Base-by-base conservation (phyloP, 2,113 vertebrate species). In the Aviceda subcristata region DNA sequence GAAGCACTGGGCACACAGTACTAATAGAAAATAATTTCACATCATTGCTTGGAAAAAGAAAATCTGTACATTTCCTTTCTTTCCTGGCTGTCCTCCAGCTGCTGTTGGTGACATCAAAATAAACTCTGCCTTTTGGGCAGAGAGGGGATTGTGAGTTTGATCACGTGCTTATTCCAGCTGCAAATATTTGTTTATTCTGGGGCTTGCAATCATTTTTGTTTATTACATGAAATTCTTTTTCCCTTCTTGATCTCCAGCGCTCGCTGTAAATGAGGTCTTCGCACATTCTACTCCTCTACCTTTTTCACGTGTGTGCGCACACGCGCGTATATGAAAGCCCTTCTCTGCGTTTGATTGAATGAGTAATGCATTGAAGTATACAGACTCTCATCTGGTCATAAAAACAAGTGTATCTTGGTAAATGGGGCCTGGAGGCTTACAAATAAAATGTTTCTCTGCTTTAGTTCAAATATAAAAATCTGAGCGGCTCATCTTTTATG, bases 311-410 rank as follows among this genome's bases (percentile, higher is more conserved):
- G 12, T 17, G 50, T 9, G 9, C 2, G 1, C 11, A 3, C 24
- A 10, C 17, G 12, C 3, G 5, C 3, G 7, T 23, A 7, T 26
- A 11, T n/a, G 41, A 36, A 62, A 83, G 32, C 74, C 24, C 41
- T 63, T 62, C 29, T 29, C 41, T 27, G 34, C 0, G 0, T 16
- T 41, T 2, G 0, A 4, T 38, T 9, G 43, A 41, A 62, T 30
- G 0, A 0, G 48, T 71, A 60, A 51, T 34, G 19, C 19, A 12
- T 45, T 45, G 53, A 27, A 43, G n/a, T 38, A 46, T 11, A 26
- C 24, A 36, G 66, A 13, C 45, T 60, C 38, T 6, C 30, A 22
- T 38, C 75, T 64, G 64, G 63, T 73, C 62, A 4, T 56, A 30
- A 86, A 89, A 79, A 30, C 60, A 18, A 55, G 19, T 10, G 45